Percentiles rank a stretch among this genome's conserved stretches.
These are phyloP conservation scores for Drosophila obscura DNA, from an alignment of 1,140 invertebrate genomes.

Conservation along the genomic window DNA sequence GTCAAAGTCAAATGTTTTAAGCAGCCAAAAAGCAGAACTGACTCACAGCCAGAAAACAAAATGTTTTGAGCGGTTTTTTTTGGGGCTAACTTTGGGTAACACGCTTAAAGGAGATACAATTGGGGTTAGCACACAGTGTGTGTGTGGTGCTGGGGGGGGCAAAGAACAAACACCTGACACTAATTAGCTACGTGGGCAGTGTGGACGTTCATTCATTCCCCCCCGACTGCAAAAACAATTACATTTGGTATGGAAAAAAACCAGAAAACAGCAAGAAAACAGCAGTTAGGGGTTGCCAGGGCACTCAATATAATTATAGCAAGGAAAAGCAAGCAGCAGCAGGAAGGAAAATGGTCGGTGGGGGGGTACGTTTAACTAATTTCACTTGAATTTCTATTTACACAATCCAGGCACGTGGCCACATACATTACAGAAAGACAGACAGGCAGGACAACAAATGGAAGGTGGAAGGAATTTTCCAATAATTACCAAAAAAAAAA, in stretches of 20 bases:
- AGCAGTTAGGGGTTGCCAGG: conserved; percentile 49
- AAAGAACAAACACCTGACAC: conserved; percentile 59
- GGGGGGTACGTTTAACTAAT: conserved; percentile 56
- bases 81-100: neutral
- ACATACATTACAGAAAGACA: conserved; percentile 8
- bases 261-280: conserved; percentile 15
- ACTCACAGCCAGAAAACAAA: conserved; percentile 50
- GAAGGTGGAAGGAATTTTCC: conserved; percentile 66
- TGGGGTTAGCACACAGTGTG: neutral
- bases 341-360: neutral
- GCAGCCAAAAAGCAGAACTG: conserved; percentile 24
- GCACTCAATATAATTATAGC: conserved; percentile 67
- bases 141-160: too few relatives aligned
- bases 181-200: conserved; percentile 49
- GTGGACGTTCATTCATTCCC: conserved; percentile 5
- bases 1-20: conserved; percentile 64
- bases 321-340: neutral
- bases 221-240: conserved; percentile 44
- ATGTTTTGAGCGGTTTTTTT: conserved; percentile 32
- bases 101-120: neutral
- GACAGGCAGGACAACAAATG: conserved; percentile 12
- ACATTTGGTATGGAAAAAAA: conserved; percentile 40
- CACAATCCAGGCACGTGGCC: conserved; percentile 61
- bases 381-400: conserved; percentile 65
- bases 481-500: conserved; percentile 77